Evolutionary conservation across 2,113 vertebrate genomes (phyloP).

Genomic region (Dipodomys stephensi): DNA sequence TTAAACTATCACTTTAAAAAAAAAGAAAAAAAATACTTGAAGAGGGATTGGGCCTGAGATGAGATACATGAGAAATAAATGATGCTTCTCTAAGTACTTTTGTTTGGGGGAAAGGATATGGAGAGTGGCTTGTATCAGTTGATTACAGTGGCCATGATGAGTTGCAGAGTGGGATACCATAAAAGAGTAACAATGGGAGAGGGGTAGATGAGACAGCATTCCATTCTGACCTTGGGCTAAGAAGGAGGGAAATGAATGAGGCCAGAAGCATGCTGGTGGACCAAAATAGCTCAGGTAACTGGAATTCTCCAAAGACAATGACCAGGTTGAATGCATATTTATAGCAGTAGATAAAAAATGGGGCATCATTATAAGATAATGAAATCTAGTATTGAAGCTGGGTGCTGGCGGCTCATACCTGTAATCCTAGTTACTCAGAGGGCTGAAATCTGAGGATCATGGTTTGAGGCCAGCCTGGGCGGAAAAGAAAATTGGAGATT

Average conservation of each 20-base stretch:
- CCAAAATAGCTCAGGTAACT: background rate
- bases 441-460: no score
- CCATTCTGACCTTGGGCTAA: rapidly evolving
- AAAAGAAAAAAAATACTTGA: background rate
- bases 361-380: background rate
- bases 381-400: no score
- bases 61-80: no score
- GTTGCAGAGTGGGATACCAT: background rate
- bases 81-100: background rate
- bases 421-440: no score
- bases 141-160: background rate
- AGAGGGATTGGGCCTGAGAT: background rate
- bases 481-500: no score
- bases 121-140: no score
- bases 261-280: rapidly evolving
- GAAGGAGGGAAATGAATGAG: background rate
- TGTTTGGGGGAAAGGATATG: background rate
- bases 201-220: background rate
- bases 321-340: background rate
- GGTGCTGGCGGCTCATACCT: no score
- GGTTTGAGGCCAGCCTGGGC: no score
- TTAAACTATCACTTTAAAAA: no score
- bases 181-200: background rate
- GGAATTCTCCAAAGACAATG: background rate
- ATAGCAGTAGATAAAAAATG: background rate